Evolutionary conservation across 2,888 invertebrate genomes (phyloP).

Genomic region (Shargacucullia verbasci): DNA sequence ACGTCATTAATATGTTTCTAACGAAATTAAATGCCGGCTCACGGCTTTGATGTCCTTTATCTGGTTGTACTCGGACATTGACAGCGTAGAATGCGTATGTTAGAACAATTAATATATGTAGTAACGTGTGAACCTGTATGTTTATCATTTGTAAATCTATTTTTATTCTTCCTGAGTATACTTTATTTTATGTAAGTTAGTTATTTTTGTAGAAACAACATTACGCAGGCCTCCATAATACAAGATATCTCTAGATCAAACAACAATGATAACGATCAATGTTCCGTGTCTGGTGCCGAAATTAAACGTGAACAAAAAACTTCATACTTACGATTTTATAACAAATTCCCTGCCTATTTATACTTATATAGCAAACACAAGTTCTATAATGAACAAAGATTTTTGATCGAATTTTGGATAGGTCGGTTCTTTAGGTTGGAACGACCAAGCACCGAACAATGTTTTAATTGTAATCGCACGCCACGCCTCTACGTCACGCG

Average conservation of each 20-base stretch:
- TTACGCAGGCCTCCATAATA: neutral
- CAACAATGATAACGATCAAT: constrained; percentile 26
- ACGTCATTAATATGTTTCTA: constrained; percentile 83
- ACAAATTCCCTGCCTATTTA: constrained; percentile 12
- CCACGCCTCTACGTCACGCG: constrained; percentile 85
- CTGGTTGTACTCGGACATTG: constrained; percentile 59
- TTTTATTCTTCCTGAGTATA: neutral
- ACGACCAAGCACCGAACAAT: constrained; percentile 67
- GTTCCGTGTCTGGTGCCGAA: constrained; percentile 5
- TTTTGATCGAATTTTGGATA: constrained; percentile 64
- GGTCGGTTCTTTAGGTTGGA: constrained; percentile 56
- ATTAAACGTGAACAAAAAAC: constrained; percentile 28
- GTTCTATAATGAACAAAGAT: constrained; percentile 47
- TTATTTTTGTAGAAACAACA: neutral
- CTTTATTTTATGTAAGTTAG: neutral
- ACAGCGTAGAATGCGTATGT: constrained; percentile 56
- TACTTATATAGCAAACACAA: constrained; percentile 31
- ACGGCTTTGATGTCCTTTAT: constrained; percentile 80
- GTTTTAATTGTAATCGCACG: constrained; percentile 85
- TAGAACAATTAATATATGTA: constrained; percentile 70
- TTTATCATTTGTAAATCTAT: constrained; percentile 1
- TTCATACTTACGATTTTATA: constrained; percentile 21
- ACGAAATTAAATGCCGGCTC: constrained; percentile 79
- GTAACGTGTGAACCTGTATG: constrained; percentile 46
- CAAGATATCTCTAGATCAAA: constrained; percentile 29